A percentile compares a stretch with the other conserved stretches of the same genome.
phyloP scores from a whole-genome alignment of 2,797 vertebrate species.

The Pangasius macronema region DNA sequence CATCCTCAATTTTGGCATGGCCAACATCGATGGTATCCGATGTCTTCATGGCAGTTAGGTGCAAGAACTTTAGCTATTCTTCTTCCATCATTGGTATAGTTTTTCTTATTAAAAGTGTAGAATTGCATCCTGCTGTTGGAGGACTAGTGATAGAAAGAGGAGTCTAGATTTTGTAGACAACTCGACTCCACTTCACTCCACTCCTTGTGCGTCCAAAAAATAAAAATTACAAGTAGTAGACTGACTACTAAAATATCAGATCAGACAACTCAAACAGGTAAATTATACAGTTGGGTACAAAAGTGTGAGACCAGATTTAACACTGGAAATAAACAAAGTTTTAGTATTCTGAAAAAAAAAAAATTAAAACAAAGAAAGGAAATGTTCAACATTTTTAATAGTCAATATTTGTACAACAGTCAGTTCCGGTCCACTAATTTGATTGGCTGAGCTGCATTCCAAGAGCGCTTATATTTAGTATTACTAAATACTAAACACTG shows the following conservation, averaged over 20 bases:
- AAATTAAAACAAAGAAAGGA: neutral
- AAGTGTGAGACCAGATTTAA: neutral
- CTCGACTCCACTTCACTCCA: too few species aligned
- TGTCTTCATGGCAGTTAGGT: neutral
- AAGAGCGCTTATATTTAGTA: neutral
- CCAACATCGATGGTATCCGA: too few species aligned
- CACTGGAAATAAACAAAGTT: neutral
- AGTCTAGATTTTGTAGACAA: neutral
- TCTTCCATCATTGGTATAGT: neutral
- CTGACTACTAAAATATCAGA: neutral
- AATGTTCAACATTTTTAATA: neutral
- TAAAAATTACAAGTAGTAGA: neutral
- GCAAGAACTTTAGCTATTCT: neutral
- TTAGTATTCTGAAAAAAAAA: neutral
- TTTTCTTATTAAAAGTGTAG: neutral
- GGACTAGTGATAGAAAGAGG: neutral
- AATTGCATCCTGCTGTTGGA: neutral
- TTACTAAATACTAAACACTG: neutral
- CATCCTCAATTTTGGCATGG: neutral
- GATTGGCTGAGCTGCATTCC: too few species aligned
- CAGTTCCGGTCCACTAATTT: too few species aligned
- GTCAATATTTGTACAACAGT: neutral
- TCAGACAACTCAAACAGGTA: neutral
- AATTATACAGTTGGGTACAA: neutral
- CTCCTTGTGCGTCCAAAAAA: too few species aligned